Evolutionary conservation across 2,113 vertebrate species (phyloP).

Genomic region (Zosterops lateralis): DNA sequence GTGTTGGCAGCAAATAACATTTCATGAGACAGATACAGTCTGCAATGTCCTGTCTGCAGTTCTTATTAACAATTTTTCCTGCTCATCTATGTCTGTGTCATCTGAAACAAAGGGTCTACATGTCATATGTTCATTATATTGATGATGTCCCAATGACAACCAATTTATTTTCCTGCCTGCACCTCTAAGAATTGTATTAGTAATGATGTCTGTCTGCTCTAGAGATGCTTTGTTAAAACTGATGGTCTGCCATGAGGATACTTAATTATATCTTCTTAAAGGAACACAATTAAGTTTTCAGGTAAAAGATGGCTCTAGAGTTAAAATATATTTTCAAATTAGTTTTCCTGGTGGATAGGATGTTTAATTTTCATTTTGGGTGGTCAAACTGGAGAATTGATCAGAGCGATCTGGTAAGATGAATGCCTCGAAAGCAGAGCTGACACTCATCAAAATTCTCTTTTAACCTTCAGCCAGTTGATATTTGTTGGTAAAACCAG

Average conservation of each 20-base stretch:
- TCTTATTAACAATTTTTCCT: conserved; percentile 32
- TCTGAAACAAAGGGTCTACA: conserved; percentile 20
- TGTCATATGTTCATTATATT: conserved; percentile 53
- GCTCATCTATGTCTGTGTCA: neutral
- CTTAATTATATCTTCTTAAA: conserved; percentile 67
- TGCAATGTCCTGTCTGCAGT: neutral
- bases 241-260: conserved; percentile 36
- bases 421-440: neutral
- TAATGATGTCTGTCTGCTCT: conserved; percentile 38
- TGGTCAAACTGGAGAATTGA: conserved; percentile 12
- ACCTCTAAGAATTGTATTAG: conserved; percentile 44
- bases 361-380: conserved; percentile 48
- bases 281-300: conserved; percentile 53
- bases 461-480: neutral
- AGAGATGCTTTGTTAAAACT: conserved; percentile 47
- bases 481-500: neutral
- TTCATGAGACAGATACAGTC: conserved; percentile 23
- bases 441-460: neutral
- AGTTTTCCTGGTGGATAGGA: conserved; percentile 7
- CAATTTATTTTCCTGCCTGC: conserved; percentile 63
- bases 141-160: conserved; percentile 55
- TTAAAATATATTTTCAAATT: conserved; percentile 47
- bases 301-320: conserved; percentile 49
- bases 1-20: conserved; percentile 39
- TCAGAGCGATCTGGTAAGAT: neutral